These are phyloP conservation scores for Epirrhoe alternata DNA, from an alignment of 2,888 invertebrate genomes.

Conservation along the genomic window DNA sequence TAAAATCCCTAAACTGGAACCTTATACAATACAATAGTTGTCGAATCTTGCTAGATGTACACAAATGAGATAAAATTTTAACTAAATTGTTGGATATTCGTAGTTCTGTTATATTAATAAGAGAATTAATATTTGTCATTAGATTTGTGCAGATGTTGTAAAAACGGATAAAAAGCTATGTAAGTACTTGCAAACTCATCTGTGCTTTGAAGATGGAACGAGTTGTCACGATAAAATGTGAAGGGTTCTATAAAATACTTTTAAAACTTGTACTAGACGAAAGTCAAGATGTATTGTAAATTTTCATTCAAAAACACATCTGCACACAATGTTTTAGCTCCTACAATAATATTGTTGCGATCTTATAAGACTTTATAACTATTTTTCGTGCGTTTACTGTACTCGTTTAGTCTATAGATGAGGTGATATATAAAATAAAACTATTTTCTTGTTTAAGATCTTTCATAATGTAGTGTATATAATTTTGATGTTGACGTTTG, in stretches of 20 bases:
- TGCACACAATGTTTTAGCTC: slow-evolving; percentile 68
- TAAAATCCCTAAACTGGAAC: neutral
- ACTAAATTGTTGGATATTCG: slow-evolving; percentile 24
- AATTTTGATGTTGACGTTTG: slow-evolving; percentile 73
- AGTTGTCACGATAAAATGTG: too few relatives aligned
- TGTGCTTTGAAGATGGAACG: neutral
- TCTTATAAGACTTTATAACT: slow-evolving; percentile 77
- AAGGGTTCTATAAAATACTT: too few relatives aligned
- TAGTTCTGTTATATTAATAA: slow-evolving; percentile 35
- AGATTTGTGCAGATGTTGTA: slow-evolving; percentile 66
- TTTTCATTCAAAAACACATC: slow-evolving; percentile 43
- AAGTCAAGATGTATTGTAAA: neutral
- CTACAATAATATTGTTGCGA: slow-evolving; percentile 70
- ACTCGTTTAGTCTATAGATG: slow-evolving; percentile 78
- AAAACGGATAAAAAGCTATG: slow-evolving; percentile 13
- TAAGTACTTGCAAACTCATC: too few relatives aligned
- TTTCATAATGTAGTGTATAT: slow-evolving; percentile 71
- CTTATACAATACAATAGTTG: too few relatives aligned
- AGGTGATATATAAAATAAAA: slow-evolving; percentile 78
- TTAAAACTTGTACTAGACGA: too few relatives aligned
- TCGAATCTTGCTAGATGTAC: neutral
- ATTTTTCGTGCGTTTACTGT: slow-evolving; percentile 85
- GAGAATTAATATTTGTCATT: slow-evolving; percentile 46
- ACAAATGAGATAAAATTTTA: slow-evolving; percentile 16
- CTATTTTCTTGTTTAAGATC: slow-evolving; percentile 73